phyloP scores from a whole-genome alignment of 2,113 vertebrate genomes.

The Spheniscus mendiculus region DNA sequence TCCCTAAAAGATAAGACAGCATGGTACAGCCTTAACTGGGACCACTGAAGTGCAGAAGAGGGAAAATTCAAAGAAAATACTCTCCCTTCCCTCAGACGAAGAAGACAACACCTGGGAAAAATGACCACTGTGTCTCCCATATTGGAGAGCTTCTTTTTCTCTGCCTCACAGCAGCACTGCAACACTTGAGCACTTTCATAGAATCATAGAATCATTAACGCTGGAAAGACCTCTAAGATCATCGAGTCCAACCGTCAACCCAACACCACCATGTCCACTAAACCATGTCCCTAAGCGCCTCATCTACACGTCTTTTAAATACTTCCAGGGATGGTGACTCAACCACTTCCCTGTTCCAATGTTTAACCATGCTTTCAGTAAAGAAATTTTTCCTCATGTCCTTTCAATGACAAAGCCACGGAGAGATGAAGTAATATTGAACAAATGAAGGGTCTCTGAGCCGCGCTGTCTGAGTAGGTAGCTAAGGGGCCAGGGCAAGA shows the following conservation, averaged over 20 bases:
- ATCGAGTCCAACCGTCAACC: no score
- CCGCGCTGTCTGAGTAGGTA: not conserved
- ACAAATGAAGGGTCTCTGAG: not conserved
- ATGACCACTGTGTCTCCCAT: not conserved
- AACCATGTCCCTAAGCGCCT: no score
- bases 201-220: no score
- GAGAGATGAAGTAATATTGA: not conserved
- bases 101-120: not conserved
- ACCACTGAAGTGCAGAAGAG: not conserved
- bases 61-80: not conserved
- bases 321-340: no score
- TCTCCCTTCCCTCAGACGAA: not conserved
- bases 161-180: not conserved
- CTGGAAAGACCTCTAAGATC: no score
- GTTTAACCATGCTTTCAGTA: no score
- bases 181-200: not conserved
- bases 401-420: not conserved
- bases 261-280: no score
- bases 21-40: not conserved
- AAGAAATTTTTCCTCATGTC: no score
- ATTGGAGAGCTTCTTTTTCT: not conserved
- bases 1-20: not conserved
- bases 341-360: no score
- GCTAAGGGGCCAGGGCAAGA: not conserved
- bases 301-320: no score